Conservation (phyloP, 2,797 vertebrate species). For the Amblyraja radiata region DNA sequence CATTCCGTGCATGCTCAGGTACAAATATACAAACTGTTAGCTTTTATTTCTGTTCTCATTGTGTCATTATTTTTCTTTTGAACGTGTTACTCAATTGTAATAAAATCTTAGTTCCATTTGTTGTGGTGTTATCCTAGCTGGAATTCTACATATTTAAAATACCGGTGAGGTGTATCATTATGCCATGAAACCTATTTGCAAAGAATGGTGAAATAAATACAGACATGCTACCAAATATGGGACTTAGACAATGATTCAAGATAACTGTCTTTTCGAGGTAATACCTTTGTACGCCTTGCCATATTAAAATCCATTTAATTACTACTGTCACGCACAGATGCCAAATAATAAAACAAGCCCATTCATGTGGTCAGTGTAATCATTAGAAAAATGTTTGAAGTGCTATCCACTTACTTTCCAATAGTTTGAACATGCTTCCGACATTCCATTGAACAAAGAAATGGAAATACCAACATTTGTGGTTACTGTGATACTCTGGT, state of each 20-base stretch:
- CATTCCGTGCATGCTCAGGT: neutral
- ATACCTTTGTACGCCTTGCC: constrained; percentile 1
- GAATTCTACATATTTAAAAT: neutral
- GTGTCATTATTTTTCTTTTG: neutral
- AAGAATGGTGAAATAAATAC: neutral
- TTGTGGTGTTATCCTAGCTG: neutral
- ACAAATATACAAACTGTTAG: neutral
- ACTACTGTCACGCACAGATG: constrained; percentile 32
- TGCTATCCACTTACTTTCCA: constrained; percentile 7
- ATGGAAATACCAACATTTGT: neutral
- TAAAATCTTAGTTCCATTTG: neutral
- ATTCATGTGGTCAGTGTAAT: constrained; percentile 28
- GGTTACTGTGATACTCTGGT: neutral
- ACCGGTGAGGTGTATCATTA: neutral
- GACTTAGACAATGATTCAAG: neutral
- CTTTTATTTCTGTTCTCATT: neutral
- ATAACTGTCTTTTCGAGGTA: neutral
- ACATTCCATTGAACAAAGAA: constrained; percentile 35
- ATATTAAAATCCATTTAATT: constrained; percentile 23
- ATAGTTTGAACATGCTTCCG: constrained; percentile 30
- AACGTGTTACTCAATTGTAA: neutral
- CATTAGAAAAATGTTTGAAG: constrained; percentile 6
- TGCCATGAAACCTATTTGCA: neutral
- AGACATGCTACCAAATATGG: constrained; percentile 7
- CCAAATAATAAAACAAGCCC: constrained; percentile 20